Evolutionary conservation across 2,797 vertebrate genomes (phyloP).

Genomic region (Borostomias antarcticus): DNA sequence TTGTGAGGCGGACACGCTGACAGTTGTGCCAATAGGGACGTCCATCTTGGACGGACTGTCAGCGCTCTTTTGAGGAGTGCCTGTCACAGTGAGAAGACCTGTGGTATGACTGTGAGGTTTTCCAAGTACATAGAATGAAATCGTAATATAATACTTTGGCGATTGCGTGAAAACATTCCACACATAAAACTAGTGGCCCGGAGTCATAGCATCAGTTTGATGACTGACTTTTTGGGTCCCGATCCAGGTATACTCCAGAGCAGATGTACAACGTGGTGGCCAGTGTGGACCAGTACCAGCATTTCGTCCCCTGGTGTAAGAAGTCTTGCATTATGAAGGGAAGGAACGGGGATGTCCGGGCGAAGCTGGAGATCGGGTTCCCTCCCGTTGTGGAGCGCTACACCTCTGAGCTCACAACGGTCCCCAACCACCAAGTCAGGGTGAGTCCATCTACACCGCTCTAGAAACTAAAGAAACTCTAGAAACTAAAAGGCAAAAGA

Average conservation of each 20-base stretch:
- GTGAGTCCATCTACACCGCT: conserved; percentile 56
- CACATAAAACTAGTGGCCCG: no score
- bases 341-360: conserved; percentile 49
- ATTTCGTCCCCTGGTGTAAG: conserved; percentile 85
- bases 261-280: conserved; percentile 80
- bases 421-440: conserved; percentile 78
- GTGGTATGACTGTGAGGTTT: no score
- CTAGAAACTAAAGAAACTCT: no score
- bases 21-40: no score
- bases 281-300: conserved; percentile 75
- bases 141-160: no score
- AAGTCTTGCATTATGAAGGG: conserved; percentile 68
- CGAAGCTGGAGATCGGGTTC: conserved; percentile 80
- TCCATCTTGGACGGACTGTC: no score
- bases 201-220: not conserved
- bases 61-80: no score
- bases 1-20: no score
- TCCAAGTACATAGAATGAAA: no score
- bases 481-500: no score
- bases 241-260: conserved; percentile 72
- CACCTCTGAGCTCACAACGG: conserved; percentile 71
- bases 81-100: no score
- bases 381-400: conserved; percentile 79
- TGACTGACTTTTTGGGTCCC: conserved; percentile 12
- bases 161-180: no score